Base-by-base conservation (phyloP, 2,888 invertebrate genomes). In the Agonopterix heracliana region DNA sequence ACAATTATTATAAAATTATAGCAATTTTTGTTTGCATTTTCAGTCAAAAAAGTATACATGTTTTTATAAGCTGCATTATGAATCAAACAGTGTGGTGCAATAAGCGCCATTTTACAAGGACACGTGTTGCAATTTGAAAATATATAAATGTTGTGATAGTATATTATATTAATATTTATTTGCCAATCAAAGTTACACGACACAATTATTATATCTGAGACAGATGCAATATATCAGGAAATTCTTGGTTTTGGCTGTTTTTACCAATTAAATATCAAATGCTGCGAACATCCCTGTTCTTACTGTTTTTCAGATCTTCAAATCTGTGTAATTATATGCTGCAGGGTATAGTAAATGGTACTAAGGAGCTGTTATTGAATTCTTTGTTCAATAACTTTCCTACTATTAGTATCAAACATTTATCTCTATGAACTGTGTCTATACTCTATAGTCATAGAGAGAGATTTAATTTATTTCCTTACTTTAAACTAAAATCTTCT, bases 271-370 rank as follows among this genome's bases (percentile, higher is more conserved):
- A 34, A n/a, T n/a, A 26, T 17, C 5, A 9, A 13, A 5, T 41
- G 0, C 13, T 12, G 12, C 1, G 41, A 41, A 12, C 3, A 48
- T 48, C 87, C 87, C 87, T 85, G 87, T 79, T 86, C 87, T 88
- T 88, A 88, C 87, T 88, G 84, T 88, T 88, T 88, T 75, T 66
- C 80, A 82, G 82, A 83, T 85, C 77, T 44, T 54, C 83, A 86
- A 78, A 87, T 85, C 82, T 85, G 78, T 69, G 82, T 78, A 86
- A 88, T 88, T 86, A 88, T 88, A 88, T 88, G 87, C 87, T 81
- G 59, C 87, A 82, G 87, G 87, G 87, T 61, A 87, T 60, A 88
- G 7, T 51, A 78, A 66, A 65, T 66, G 71, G 66, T 61, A 62
- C 63, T 68, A 53, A 59, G 63, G 61, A 64, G 55, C 46, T 53